Conservation (phyloP, 2,888 invertebrate genomes). For the Lycophotia porphyrea region DNA sequence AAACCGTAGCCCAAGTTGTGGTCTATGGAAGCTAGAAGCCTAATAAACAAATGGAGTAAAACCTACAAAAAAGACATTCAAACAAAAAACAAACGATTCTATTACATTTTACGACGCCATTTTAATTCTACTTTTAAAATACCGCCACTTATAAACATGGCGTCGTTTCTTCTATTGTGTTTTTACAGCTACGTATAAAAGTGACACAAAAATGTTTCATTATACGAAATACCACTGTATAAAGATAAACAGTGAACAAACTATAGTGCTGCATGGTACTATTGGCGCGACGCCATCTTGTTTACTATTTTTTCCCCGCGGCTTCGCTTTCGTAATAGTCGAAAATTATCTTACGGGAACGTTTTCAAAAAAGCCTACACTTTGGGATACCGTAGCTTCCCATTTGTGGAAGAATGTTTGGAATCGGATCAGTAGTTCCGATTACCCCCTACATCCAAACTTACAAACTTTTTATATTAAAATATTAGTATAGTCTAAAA, state of each 20-base stretch:
- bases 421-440: not conserved
- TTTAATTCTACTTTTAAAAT: slow-evolving; percentile 59
- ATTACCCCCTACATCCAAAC: not conserved
- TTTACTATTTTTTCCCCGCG: not conserved
- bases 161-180: slow-evolving; percentile 59
- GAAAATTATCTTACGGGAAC: not conserved
- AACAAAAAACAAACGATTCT: slow-evolving; percentile 48
- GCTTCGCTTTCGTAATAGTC: not conserved
- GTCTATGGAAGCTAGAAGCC: slow-evolving; percentile 9
- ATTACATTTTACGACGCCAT: slow-evolving; percentile 52
- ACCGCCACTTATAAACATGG: slow-evolving; percentile 54
- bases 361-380: not conserved
- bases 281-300: not conserved
- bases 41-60: slow-evolving; percentile 30
- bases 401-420: not conserved
- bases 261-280: not conserved
- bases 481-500: not conserved
- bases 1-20: not conserved
- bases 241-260: not conserved
- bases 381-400: not conserved
- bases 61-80: slow-evolving; percentile 22
- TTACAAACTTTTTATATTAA: not conserved
- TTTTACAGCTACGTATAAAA: slow-evolving; percentile 65
- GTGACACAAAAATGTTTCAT: slow-evolving; percentile 63
- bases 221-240: slow-evolving; percentile 48